Percentiles rank a stretch among this genome's conserved stretches.
phyloP scores from a whole-genome alignment of 2,888 invertebrate genomes.

The Nymphalis urticae region DNA sequence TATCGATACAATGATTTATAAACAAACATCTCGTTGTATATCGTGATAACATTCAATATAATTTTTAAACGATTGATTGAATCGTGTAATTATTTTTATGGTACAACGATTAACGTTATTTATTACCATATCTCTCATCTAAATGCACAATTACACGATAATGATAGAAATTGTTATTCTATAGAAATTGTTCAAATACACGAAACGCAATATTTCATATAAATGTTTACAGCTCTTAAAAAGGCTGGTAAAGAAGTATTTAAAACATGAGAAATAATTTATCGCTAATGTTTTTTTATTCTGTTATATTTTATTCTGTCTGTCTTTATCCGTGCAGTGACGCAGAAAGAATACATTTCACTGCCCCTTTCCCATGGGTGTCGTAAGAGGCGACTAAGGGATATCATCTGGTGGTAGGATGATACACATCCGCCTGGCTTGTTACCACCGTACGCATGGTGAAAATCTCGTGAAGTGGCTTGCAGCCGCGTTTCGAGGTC shows the following conservation, averaged over 20 bases:
- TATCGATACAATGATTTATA: neutral
- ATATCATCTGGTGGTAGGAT: no score
- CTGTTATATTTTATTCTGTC: no score
- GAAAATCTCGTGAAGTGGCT: no score
- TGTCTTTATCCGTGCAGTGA: no score
- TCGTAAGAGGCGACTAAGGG: no score
- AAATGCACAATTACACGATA: conserved; percentile 25
- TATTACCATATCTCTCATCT: conserved; percentile 20
- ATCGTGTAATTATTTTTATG: conserved; percentile 10
- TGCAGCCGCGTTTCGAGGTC: no score
- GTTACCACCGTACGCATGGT: no score
- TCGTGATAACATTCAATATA: conserved; percentile 6
- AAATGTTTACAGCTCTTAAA: neutral
- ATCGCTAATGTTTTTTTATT: no score
- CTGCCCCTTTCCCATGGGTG: no score
- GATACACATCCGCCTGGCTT: no score
- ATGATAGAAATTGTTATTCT: conserved; percentile 18
- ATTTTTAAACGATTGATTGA: neutral
- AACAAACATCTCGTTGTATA: neutral
- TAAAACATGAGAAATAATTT: no score
- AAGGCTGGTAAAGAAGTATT: neutral
- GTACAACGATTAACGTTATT: conserved; percentile 14
- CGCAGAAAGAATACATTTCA: no score
- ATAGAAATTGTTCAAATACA: conserved; percentile 20
- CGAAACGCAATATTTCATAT: conserved; percentile 17